Conservation (phyloP, 1,140 invertebrate species). For the Pseudomyrmex dendroicus region DNA sequence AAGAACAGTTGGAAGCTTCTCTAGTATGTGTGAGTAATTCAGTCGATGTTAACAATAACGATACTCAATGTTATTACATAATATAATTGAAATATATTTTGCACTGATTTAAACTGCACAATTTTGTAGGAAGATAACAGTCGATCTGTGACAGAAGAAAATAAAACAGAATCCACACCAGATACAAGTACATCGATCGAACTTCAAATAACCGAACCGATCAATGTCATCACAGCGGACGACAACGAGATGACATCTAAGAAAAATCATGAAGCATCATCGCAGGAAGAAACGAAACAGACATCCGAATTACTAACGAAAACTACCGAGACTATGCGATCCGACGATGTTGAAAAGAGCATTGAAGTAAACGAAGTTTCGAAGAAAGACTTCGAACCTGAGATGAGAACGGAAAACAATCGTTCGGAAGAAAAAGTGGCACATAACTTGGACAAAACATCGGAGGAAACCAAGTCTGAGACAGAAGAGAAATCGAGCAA, state of each 20-base stretch:
- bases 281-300: constrained; percentile 9
- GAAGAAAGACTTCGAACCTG: background rate
- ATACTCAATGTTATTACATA: constrained; percentile 16
- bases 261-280: background rate
- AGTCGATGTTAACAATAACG: background rate
- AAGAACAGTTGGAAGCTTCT: constrained; percentile 70
- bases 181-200: constrained; percentile 60
- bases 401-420: background rate
- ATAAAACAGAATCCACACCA: constrained; percentile 55
- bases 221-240: constrained; percentile 68
- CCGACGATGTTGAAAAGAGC: background rate
- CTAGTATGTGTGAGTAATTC: constrained; percentile 64
- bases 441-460: background rate
- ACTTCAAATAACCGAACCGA: constrained; percentile 71
- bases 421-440: background rate
- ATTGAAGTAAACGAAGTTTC: background rate
- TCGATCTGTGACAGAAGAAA: background rate
- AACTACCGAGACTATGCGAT: background rate
- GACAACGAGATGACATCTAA: constrained; percentile 72
- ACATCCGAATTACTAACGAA: background rate
- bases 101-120: constrained; percentile 23
- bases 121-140: constrained; percentile 64
- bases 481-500: background rate
- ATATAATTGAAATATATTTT: constrained; percentile 8
- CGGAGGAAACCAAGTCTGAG: background rate